phyloP scores from a whole-genome alignment of 2,113 vertebrate genomes.

The Equus przewalskii region DNA sequence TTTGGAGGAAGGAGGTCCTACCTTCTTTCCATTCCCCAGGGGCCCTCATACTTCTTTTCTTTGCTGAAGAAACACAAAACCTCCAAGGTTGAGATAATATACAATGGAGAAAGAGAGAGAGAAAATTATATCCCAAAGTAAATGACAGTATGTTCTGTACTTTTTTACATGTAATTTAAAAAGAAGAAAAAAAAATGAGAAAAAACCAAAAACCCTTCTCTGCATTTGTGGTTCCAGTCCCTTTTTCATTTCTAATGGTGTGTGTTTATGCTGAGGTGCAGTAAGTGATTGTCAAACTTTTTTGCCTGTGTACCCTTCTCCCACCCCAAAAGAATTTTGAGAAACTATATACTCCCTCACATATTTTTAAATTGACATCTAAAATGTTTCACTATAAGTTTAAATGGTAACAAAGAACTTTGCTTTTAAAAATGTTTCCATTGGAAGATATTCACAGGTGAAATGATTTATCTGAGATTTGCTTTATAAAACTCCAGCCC shows the following conservation, averaged over 20 bases:
- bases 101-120: neutral
- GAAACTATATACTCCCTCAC: neutral
- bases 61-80: neutral
- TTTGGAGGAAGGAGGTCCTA: neutral
- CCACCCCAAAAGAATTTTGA: neutral
- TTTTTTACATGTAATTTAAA: neutral
- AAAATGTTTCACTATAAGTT: neutral
- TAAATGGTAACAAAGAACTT: neutral
- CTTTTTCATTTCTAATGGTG: neutral
- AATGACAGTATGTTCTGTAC: neutral
- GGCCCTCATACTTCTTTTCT: neutral
- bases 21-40: neutral
- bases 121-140: neutral
- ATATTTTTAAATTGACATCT: neutral
- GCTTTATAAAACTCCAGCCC: neutral
- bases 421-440: neutral
- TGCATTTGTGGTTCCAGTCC: neutral
- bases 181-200: neutral
- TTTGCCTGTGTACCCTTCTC: neutral
- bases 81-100: conserved; percentile 7
- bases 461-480: neutral
- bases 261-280: neutral
- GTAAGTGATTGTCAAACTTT: neutral
- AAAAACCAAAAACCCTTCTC: neutral
- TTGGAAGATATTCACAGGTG: neutral